A percentile compares a stretch with the other conserved stretches of the same genome.
phyloP scores from a whole-genome alignment of 2,888 invertebrate genomes.

The Brenthis hecate region DNA sequence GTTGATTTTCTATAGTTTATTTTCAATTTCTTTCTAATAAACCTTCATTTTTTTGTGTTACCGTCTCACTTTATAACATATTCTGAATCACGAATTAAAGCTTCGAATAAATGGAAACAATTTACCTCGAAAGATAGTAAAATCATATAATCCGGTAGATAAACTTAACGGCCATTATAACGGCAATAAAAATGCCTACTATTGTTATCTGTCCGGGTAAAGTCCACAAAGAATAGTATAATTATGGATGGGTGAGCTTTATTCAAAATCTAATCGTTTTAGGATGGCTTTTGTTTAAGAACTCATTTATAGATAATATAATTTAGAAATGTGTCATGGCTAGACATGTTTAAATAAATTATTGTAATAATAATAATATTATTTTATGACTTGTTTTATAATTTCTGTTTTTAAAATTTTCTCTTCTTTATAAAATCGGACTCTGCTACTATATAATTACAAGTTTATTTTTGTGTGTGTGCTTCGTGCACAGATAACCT shows the following conservation, averaged over 20 bases:
- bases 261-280: constrained; percentile 21
- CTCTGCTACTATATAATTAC: too few species aligned
- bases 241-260: constrained; percentile 20
- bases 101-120: too few species aligned
- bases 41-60: too few species aligned
- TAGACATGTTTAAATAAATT: background rate
- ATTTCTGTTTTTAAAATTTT: too few species aligned
- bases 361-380: background rate
- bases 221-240: constrained; percentile 23
- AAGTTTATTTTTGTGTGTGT: too few species aligned
- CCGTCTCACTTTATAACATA: too few species aligned
- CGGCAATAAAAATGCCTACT: constrained; percentile 17
- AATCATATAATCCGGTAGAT: constrained; percentile 16
- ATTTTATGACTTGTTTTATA: background rate
- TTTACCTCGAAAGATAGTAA: background rate
- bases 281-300: constrained; percentile 12
- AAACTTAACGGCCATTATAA: constrained; percentile 21
- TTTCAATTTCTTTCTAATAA: too few species aligned
- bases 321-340: background rate
- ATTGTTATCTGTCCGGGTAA: constrained; percentile 20
- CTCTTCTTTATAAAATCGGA: too few species aligned
- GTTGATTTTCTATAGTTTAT: too few species aligned
- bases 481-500: too few species aligned
- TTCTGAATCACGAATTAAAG: too few species aligned
- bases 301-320: constrained; percentile 14